Conservation (phyloP, 2,888 invertebrate genomes). For the Stegana nigrithorax region DNA sequence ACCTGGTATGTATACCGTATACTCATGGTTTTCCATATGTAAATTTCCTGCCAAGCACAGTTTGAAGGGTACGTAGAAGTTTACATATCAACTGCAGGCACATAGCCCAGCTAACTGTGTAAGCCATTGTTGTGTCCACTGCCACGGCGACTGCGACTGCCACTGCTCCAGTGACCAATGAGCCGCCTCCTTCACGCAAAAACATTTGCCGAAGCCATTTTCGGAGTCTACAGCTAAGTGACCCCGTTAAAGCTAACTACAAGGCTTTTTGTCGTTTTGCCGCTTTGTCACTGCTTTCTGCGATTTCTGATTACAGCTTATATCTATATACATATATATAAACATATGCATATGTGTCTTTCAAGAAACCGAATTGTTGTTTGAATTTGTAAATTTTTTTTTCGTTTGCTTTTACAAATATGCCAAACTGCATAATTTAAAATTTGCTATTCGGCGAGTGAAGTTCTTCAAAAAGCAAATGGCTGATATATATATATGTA, state of each 20-base stretch:
- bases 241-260: conserved; percentile 46
- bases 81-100: too few relatives aligned
- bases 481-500: too few relatives aligned
- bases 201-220: neutral
- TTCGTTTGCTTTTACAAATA: too few relatives aligned
- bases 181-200: conserved; percentile 6
- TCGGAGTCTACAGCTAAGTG: conserved; percentile 20
- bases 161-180: conserved; percentile 23
- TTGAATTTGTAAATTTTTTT: too few relatives aligned
- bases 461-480: too few relatives aligned
- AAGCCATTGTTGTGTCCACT: conserved; percentile 58
- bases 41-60: too few relatives aligned
- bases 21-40: too few relatives aligned
- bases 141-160: conserved; percentile 14
- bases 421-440: too few relatives aligned
- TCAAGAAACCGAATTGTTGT: conserved; percentile 26
- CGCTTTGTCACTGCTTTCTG: neutral
- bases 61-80: too few relatives aligned
- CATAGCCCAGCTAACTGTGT: conserved; percentile 50
- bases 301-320: neutral
- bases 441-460: conserved; percentile 16
- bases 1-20: too few relatives aligned
- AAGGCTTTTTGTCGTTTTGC: conserved; percentile 53
- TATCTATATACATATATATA: conserved; percentile 36
- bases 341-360: too few relatives aligned